Conservation (phyloP, 2,797 vertebrate species). For the Halcyon leucocephala region DNA sequence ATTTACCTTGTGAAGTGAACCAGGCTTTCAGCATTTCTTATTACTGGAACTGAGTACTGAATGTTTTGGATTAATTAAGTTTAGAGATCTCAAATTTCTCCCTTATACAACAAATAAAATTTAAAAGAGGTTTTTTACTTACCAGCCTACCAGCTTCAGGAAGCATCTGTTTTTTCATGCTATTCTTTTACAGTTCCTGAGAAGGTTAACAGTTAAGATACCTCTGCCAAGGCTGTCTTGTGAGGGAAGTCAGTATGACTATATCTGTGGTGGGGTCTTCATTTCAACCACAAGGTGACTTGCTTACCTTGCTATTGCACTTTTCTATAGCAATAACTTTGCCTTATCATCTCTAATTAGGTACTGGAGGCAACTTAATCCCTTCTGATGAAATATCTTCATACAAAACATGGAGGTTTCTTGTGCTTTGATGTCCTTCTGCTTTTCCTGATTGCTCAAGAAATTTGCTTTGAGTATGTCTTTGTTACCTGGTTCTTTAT, state of each 20-base stretch:
- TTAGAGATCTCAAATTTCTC: not conserved
- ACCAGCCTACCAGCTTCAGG: not conserved
- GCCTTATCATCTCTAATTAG: not conserved
- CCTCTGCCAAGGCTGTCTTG: not conserved
- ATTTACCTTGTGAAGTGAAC: not conserved
- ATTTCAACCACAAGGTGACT: not conserved
- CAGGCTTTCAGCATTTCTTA: not conserved
- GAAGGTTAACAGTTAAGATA: not conserved
- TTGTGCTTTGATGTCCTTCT: not conserved
- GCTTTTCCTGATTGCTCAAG: not conserved
- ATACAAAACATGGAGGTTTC: not conserved
- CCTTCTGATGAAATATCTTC: not conserved
- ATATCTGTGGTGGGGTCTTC: not conserved
- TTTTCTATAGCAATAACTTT: not conserved
- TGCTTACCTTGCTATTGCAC: not conserved
- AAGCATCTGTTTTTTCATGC: not conserved
- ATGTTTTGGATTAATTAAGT: not conserved
- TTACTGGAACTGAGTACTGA: not conserved
- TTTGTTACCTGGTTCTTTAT: not conserved
- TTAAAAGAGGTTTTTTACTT: not conserved
- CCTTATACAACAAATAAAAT: not conserved
- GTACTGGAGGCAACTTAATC: not conserved
- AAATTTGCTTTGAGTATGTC: not conserved
- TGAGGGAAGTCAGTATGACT: not conserved
- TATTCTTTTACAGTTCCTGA: not conserved